Evolutionary conservation across 2,888 invertebrate genomes (phyloP), one percentile per base, ranked within the genome.

Genomic region (Mycogona germanica): DNA sequence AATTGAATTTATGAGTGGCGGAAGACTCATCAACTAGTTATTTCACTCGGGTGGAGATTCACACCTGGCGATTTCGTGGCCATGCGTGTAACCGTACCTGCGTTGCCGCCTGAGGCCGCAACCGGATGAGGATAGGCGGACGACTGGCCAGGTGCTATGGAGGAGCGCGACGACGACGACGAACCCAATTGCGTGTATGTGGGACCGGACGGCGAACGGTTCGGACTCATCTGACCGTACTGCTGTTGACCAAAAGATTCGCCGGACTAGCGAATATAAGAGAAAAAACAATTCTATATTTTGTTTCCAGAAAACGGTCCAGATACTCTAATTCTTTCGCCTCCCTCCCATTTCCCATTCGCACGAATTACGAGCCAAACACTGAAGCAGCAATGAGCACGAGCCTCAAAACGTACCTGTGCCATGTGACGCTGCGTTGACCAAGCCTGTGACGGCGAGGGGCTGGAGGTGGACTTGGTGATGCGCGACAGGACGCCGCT

Each of bases 391-490:
- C n/a, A n/a, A n/a, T n/a, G n/a, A n/a, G n/a, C n/a, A n/a, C n/a
- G 12, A 12, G n/a, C n/a, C n/a, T 42, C 7, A 41, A 45, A n/a
- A 59, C 57, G 67, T 69, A 74, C 76, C 72, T 80, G 79, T 61
- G 79, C 71, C 55, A 80, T 71, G 58, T 67, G 67, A 52, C 67
- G 60, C 60, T 66, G 66, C 56, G 75, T 73, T 79, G 80, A 79
- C 32, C 79, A 76, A 56, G 78, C 75, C 62, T 81, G 80, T 59
- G 79, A 79, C 28, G 82, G 81, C 41, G 82, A 80, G 7, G 82
- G 81, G 62, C 81, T 84, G 59, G 80, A 80, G 55, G 79, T 78
- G 49, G 78, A 75, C 57, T 82, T 82, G 58, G 77, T 76, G 65
- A 82, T 78, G 65, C 82, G 76, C 60, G 78, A 77, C 62, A 82